Base-by-base conservation (phyloP, 1,140 invertebrate genomes). In the Anthonomus grandis region DNA sequence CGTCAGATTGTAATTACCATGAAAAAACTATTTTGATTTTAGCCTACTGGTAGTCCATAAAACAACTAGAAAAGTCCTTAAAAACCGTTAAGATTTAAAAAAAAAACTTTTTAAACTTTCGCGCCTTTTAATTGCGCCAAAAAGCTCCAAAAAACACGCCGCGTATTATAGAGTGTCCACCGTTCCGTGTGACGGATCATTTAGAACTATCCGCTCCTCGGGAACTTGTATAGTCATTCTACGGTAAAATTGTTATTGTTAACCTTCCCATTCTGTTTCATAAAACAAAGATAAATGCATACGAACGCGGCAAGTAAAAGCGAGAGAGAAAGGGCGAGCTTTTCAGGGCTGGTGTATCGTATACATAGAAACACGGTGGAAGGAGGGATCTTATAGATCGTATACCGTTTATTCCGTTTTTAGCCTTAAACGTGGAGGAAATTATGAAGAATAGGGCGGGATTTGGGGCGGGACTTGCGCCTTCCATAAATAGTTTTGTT, bases 231-330 rank as follows among this genome's bases (percentile, higher is more conserved):
- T 24, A 53, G 51, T 53, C 51, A 53, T 42, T 53, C 52, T 37
- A 55, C 27, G 42, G 52, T 55, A 45, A 55, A 55, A 55, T 55
- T 55, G 52, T 55, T n/a, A n/a, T n/a, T 55, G 52, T 55, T 55
- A 55, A 55, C 52, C 52, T 55, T 55, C 52, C 52, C 52, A 55
- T 55, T 55, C 41, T 37, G 19, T 55, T n/a, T 37, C 31, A 17
- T 22, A 37, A 47, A 55, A 55, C 42, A 55, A 55, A 55, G 52
- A 55, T 34, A 55, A 55, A 37, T 37, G 25, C 10, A 19, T 2
- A 15, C 50, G n/a, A 12, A 24, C 36, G n/a, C 36, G 38, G 21
- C 24, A 44, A 10, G 39, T 13, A 17, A 27, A 38, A 55, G 38
- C 36, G 52, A 39, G 17, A 38, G 42, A 36, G 38, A 51, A 39